phyloP scores from a whole-genome alignment of 1,140 invertebrate species.

The Tetramorium alpestre region DNA sequence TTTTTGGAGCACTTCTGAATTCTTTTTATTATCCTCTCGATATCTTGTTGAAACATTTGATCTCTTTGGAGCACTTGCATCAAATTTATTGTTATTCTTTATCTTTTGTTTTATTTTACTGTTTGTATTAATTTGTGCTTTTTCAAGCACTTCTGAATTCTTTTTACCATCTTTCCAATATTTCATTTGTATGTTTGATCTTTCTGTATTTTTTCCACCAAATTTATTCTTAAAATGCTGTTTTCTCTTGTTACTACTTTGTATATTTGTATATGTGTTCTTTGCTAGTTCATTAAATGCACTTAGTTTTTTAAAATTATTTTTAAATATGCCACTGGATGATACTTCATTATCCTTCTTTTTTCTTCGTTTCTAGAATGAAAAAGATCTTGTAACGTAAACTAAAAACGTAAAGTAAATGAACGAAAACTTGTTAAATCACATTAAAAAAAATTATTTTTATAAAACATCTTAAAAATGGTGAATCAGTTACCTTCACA shows the following conservation, averaged over 20 bases:
- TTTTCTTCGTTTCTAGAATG: slow-evolving; percentile 22
- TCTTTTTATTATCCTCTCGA: not conserved
- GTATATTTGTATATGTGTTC: not conserved
- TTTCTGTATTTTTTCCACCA: not conserved
- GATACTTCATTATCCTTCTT: not conserved
- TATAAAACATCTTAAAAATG: no score
- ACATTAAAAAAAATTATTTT: no score
- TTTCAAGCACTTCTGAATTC: no score
- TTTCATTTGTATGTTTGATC: no score
- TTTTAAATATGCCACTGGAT: slow-evolving; percentile 2
- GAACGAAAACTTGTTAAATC: no score
- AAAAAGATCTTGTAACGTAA: not conserved
- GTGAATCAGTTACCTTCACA: no score
- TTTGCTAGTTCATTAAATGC: not conserved
- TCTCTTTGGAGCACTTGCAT: no score
- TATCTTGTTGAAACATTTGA: not conserved
- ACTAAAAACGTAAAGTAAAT: not conserved
- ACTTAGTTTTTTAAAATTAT: not conserved
- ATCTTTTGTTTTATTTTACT: no score
- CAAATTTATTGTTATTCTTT: no score
- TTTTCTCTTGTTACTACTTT: slow-evolving; percentile 21
- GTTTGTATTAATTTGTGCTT: no score
- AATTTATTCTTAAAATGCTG: not conserved
- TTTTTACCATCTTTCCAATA: no score
- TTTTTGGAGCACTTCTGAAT: not conserved